Evolutionary conservation across 1,140 invertebrate species (phyloP), one percentile per base, ranked within the genome.

Genomic region (Daktulosphaira vitifoliae): DNA sequence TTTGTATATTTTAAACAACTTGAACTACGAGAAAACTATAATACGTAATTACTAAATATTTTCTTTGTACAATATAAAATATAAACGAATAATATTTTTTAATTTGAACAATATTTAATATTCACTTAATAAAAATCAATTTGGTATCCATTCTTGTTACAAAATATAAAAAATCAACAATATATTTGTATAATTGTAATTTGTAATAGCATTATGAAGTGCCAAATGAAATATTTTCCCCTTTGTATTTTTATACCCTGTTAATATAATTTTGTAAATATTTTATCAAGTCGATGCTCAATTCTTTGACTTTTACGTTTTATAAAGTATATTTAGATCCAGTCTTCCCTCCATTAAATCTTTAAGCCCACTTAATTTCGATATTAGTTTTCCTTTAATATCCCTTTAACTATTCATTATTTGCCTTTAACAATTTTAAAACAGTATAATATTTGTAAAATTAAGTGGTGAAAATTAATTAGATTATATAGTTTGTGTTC

Each of bases 171-270:
- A 56, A 56, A n/a, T 42, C 53, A 56, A 25, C 38, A 56, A 26
- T 51, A 29, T 56, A 23, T 56, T 42, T 39, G 38, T 42, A n/a
- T n/a, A n/a, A 53, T 23, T 42, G 25, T 16, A 26, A 51, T 25
- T 26, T 25, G n/a, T 25, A 54, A 23, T 54, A 54, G 23, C 18
- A 15, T 52, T 25, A 33, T 33, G 46, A 29, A 46, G 56, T 62
- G 56, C 56, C 56, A 62, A 62, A 62, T 62, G 29, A 62, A 62
- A 48, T 62, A 62, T 62, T 62, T 62, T 62, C 56, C 56, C 56
- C 56, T 62, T 62, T 62, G 42, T 62, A 62, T 62, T 62, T 62
- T 62, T 62, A 33, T 62, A 62, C 46, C 56, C 56, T 62, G 42
- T 48, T 62, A 62, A 29, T 62, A 48, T 62, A 62, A 62, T 62